Evolutionary conservation across 37 sponge, comb jelly and placozoan genomes (phyloP), one percentile per base, ranked within the genome.

Genomic region (Haliclona indistincta): DNA sequence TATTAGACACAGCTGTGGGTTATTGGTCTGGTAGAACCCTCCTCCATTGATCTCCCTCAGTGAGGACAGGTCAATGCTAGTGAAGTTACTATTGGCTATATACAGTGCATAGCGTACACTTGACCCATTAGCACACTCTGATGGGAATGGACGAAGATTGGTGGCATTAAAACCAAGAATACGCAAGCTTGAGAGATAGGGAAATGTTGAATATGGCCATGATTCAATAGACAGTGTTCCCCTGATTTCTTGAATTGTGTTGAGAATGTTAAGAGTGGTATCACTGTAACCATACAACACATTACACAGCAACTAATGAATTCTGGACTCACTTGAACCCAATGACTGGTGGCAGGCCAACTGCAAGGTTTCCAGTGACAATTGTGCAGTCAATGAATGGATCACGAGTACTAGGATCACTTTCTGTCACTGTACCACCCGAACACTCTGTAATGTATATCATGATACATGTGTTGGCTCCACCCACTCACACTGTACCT

Each of bases 241-340:
- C 64, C 68, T 45, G 10, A 87, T 87, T 56, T 87, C 88, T 35
- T 71, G 6, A 36, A 87, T 81, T 15, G 69, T 54, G 20, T 63
- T 64, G 22, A 86, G 63, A 1, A 60, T 55, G 38, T 61, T 54
- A 25, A 75, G 33, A 28, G 29, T 56, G 25, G 58, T 26, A 34
- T 29, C 33, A 43, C 75, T 83, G 38, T 7, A 55, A 2, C 7
- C 11, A n/a, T 58, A 58, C 25, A 25, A n/a, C 6, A n/a, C 28
- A 25, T 25, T 58, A n/a, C 25, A 47, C 51, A 47, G 15, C 15
- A 10, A 17, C 51, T 47, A 15, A n/a, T 47, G 15, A 47, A 47
- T 10, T 58, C 7, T 58, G 60, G n/a, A 58, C 11, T 25, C 25
- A 58, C 60, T 58, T n/a, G n/a, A 20, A 25, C 60, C n/a, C 11